Conservation (phyloP, 2,888 invertebrate genomes). For the Megalurothrips usitatus region DNA sequence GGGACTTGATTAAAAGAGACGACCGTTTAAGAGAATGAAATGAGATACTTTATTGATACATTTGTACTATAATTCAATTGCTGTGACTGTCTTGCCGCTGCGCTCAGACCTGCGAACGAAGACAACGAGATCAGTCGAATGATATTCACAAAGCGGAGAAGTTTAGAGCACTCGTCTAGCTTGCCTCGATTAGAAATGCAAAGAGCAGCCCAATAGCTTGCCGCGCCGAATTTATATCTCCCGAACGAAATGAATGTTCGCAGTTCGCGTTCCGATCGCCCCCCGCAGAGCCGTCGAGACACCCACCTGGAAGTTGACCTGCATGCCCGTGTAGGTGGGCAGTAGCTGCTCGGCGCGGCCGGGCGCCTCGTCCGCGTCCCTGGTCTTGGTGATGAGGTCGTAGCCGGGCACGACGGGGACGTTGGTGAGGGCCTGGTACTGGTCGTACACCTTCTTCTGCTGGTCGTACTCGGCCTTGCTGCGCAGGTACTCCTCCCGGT, state of each 20-base stretch:
- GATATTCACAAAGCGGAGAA: not conserved
- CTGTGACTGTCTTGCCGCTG: not conserved
- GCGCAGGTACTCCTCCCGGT: not conserved
- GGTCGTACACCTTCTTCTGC: not conserved
- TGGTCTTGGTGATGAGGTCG: not conserved
- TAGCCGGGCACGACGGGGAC: not conserved
- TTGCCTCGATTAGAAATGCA: too few relatives aligned
- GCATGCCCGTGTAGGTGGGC: not conserved
- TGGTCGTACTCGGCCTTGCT: not conserved
- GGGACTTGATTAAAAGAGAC: not conserved
- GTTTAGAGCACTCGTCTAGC: too few relatives aligned
- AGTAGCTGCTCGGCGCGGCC: constrained; percentile 1
- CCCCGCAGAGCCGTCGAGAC: too few relatives aligned
- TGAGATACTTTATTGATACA: not conserved
- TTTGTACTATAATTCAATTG: not conserved
- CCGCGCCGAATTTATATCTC: too few relatives aligned
- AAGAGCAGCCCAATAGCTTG: too few relatives aligned
- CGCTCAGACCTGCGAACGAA: constrained; percentile 18
- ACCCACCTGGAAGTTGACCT: not conserved
- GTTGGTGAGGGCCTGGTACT: not conserved
- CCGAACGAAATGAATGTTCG: too few relatives aligned
- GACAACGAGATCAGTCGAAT: not conserved
- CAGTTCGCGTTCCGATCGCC: too few relatives aligned
- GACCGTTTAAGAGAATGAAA: not conserved
- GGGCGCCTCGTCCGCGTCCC: not conserved